Evolutionary conservation across 2,113 vertebrate genomes (phyloP), one percentile per base, ranked within the genome.

Genomic region (Engystomops pustulosus): DNA sequence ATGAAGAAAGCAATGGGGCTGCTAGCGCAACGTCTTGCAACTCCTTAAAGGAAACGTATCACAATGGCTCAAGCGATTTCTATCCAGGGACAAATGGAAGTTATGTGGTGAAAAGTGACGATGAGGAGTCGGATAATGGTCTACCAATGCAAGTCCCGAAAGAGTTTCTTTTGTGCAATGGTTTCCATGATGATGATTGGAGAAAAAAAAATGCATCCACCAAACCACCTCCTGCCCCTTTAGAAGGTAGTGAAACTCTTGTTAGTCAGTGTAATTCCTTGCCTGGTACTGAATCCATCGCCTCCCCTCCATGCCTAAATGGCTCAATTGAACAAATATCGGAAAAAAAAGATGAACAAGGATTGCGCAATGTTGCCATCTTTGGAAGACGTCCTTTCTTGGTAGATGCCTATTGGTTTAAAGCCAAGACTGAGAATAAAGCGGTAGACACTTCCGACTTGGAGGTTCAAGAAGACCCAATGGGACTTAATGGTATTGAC

Each of bases 401-500:
- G 67, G 88, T 93, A 78, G 93, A 94, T 85, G 88, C 91, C 34
- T 91, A 88, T 82, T 94, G 94, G 90, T 87, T 90, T 53, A 90
- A 89, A 82, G 90, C 93, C 20, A 93, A 95, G 88, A 94, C 91
- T 91, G 95, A 97, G 93, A 96, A 98, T 90, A 99, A 98, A 91
- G 92, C 96, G 60, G 95, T 98, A 69, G 98, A 99, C 88, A 99
- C 97, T 3, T 95, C 96, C 0, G 98, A 98, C 89, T 92, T 99
- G 85, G 95, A 98, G 86, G 92, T 95, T 87, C 94, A 95, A 41
- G 96, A 97, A 12, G 95, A 98, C 88, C 96, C 96, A 23, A 94
- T 97, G 95, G 96, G 95, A 78, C 93, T 98, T n/a, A 96, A 96
- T 72, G 97, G 97, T 85, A 97, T 98, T 36, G 98, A 99, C 88